A percentile compares a stretch with the other conserved stretches of the same genome.
These are phyloP conservation scores for Caenorhabditis uteleia DNA, from an alignment of 2,888 invertebrate genomes.

Conservation along the genomic window DNA sequence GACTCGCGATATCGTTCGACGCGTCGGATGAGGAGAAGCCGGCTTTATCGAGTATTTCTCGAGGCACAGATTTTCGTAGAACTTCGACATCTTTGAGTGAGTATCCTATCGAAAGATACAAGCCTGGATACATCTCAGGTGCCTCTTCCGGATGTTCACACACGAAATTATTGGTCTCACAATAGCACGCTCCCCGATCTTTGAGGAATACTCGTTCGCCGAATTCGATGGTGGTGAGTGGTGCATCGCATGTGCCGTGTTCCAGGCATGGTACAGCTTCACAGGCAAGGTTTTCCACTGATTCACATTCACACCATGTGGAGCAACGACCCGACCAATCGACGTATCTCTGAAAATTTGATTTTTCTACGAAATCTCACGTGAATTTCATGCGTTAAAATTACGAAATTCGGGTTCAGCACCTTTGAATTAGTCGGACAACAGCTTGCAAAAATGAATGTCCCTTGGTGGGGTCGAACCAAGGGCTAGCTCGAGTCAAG, in stretches of 20 bases:
- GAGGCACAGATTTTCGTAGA: constrained; percentile 55
- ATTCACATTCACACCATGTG: constrained; percentile 63
- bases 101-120: constrained; percentile 62
- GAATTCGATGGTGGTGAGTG: constrained; percentile 59
- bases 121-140: constrained; percentile 53
- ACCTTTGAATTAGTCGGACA: neutral
- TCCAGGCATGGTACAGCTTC: constrained; percentile 55
- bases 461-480: too few species aligned
- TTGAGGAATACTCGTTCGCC: constrained; percentile 65
- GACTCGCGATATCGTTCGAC: constrained; percentile 57
- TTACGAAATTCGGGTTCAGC: neutral
- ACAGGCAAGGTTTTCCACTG: constrained; percentile 53
- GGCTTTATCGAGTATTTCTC: constrained; percentile 52
- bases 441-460: too few species aligned
- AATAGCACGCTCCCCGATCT: constrained; percentile 64
- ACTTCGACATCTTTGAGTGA: constrained; percentile 57
- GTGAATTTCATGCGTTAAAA: neutral
- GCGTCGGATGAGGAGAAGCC: constrained; percentile 54
- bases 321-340: constrained; percentile 65
- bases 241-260: constrained; percentile 50
- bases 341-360: constrained; percentile 46
- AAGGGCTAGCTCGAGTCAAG: too few species aligned
- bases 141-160: constrained; percentile 59
- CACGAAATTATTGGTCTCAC: constrained; percentile 59
- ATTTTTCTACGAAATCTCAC: too few species aligned